These are phyloP conservation scores for Tapirus terrestris DNA, from an alignment of 2,113 vertebrate genomes.

Conservation along the genomic window DNA sequence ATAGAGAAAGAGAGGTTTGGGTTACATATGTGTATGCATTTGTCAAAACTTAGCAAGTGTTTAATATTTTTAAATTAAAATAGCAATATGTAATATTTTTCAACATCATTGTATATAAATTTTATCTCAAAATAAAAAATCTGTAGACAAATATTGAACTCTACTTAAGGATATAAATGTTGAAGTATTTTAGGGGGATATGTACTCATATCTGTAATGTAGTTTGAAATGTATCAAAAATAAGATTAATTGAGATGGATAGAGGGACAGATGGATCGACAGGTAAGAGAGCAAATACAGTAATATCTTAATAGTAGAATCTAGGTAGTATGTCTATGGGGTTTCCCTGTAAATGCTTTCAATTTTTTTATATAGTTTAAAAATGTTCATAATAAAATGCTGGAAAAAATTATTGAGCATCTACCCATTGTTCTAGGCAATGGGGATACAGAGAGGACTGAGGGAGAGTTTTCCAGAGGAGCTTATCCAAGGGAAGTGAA, in stretches of 20 bases:
- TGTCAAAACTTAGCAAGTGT: not conserved
- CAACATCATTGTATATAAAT: not conserved
- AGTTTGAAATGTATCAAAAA: not conserved
- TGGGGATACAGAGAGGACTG: not conserved
- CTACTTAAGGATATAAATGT: not conserved
- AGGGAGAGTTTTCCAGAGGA: not conserved
- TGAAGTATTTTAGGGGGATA: not conserved
- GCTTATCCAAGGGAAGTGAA: not conserved
- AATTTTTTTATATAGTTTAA: not conserved
- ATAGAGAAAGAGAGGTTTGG: not conserved
- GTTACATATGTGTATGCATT: not conserved
- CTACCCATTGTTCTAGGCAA: not conserved
- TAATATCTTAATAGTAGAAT: not conserved
- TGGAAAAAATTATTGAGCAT: not conserved
- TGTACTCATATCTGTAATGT: not conserved
- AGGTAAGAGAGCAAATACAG: constrained; percentile 5
- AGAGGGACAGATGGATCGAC: not conserved
- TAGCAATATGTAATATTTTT: not conserved
- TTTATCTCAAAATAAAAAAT: not conserved
- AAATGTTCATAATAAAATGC: not conserved
- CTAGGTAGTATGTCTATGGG: not conserved
- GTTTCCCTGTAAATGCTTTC: not conserved
- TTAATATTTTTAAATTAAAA: too few species aligned
- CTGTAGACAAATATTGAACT: not conserved
- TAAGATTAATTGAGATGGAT: not conserved